phyloP scores from a whole-genome alignment of 2,888 invertebrate genomes.

The Cryptosula pallasiana region DNA sequence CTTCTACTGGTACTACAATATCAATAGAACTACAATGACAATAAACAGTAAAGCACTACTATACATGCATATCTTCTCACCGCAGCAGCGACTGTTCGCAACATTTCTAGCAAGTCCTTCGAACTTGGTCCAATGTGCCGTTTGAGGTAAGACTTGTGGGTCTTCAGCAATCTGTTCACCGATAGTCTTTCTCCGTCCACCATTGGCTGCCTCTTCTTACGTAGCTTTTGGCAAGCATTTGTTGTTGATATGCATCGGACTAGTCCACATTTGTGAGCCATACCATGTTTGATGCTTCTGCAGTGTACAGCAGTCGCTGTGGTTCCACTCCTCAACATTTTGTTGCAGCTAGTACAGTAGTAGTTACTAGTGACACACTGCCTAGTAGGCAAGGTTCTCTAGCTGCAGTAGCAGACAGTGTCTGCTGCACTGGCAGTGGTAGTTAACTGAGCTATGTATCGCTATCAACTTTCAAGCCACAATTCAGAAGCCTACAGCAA shows the following conservation, averaged over 20 bases:
- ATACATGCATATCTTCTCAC: slow-evolving; percentile 7
- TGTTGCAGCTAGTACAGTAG: neutral
- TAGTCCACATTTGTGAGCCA: neutral
- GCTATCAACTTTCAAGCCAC: no score
- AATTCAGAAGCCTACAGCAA: no score
- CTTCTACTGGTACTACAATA: neutral
- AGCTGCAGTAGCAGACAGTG: no score
- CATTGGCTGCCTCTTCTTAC: neutral
- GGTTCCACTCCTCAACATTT: neutral
- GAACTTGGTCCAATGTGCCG: slow-evolving; percentile 27
- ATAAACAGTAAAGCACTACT: neutral
- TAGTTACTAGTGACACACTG: neutral
- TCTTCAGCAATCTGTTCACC: neutral
- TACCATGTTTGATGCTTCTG: no score
- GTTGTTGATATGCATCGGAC: neutral
- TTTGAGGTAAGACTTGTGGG: slow-evolving; percentile 61
- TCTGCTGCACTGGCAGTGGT: no score
- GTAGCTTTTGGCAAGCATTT: neutral
- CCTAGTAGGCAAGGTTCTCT: no score
- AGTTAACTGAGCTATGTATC: no score
- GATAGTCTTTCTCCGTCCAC: neutral
- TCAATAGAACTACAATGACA: neutral
- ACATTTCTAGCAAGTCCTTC: slow-evolving; percentile 23
- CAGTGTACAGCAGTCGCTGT: no score
- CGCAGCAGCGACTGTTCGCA: slow-evolving; percentile 23